Evolutionary conservation across 2,888 invertebrate genomes (phyloP).

Genomic region (Zygogramma bicolorata): DNA sequence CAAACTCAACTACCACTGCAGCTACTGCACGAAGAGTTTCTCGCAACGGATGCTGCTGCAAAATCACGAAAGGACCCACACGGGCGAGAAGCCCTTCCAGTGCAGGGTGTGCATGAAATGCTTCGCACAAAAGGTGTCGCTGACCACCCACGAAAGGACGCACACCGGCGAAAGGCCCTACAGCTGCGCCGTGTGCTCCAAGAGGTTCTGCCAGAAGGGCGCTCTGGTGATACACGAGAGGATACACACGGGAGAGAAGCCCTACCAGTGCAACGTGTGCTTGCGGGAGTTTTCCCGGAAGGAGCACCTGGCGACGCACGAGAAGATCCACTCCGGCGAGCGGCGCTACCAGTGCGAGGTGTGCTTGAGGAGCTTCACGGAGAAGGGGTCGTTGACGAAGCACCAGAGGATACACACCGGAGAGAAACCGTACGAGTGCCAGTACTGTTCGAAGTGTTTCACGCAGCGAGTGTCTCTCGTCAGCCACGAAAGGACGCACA

Average conservation of each 20-base stretch:
- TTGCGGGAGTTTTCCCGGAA: neutral
- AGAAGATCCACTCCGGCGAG: constrained; percentile 6
- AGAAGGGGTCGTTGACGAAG: neutral
- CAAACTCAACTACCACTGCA: neutral
- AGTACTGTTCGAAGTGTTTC: constrained; percentile 7
- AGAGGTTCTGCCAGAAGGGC: neutral
- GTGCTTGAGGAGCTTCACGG: neutral
- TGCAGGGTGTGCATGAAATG: constrained; percentile 2
- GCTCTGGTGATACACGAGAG: neutral
- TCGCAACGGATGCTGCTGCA: neutral
- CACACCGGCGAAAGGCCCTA: constrained; percentile 5
- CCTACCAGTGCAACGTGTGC: constrained; percentile 3
- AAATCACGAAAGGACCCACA: constrained; percentile 22
- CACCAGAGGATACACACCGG: neutral
- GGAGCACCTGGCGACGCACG: neutral
- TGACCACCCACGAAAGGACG: neutral
- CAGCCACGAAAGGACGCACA: constrained; percentile 22
- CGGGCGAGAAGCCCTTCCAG: constrained; percentile 16
- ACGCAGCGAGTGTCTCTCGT: constrained; percentile 5
- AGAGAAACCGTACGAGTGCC: constrained; percentile 17
- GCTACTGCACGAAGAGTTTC: neutral
- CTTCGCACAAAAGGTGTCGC: neutral
- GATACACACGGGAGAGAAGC: neutral
- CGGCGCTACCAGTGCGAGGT: neutral
- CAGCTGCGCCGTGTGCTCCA: neutral